A percentile compares a stretch with the other conserved stretches of the same genome.
Conservation (phyloP, 2,888 invertebrate genomes). For the Volucella zonaria region DNA sequence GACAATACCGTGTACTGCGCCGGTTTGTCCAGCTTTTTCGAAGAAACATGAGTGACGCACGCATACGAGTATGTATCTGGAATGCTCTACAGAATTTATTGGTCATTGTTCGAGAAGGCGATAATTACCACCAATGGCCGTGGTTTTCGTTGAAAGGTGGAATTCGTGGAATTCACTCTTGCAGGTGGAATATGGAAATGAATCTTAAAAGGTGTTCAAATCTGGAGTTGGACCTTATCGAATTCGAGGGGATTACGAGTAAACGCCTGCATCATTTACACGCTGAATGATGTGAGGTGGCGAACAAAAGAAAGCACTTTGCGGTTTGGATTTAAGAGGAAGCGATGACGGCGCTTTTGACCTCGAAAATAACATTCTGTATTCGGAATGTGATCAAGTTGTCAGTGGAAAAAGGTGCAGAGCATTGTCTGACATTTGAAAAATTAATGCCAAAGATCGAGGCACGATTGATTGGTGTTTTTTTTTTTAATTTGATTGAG, state of each 20-base stretch:
- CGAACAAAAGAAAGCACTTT: conserved; percentile 45
- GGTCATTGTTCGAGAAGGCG: conserved; percentile 48
- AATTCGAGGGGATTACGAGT: conserved; percentile 18
- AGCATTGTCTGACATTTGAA: no score
- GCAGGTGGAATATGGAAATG: conserved; percentile 62
- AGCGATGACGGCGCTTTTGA: conserved; percentile 13
- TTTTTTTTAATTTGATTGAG: no score
- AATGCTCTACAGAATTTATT: conserved; percentile 51
- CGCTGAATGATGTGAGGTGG: not conserved
- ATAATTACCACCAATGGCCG: conserved; percentile 45
- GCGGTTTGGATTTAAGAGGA: conserved; percentile 1
- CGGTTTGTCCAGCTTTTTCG: conserved; percentile 49
- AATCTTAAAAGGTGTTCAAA: conserved; percentile 42
- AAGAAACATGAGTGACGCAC: conserved; percentile 55
- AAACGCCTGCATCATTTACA: conserved; percentile 3
- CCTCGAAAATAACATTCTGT: conserved; percentile 8
- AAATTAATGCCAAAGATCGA: no score
- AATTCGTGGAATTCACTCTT: conserved; percentile 46
- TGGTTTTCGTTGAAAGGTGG: conserved; percentile 20
- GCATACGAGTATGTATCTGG: conserved; percentile 4
- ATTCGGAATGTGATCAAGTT: not conserved
- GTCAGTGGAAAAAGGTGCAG: not conserved
- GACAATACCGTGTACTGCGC: conserved; percentile 4
- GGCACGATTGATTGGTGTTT: no score
- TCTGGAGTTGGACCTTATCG: conserved; percentile 41